Evolutionary conservation across 2,797 vertebrate genomes (phyloP).

Genomic region (Pseudopleuronectes americanus): DNA sequence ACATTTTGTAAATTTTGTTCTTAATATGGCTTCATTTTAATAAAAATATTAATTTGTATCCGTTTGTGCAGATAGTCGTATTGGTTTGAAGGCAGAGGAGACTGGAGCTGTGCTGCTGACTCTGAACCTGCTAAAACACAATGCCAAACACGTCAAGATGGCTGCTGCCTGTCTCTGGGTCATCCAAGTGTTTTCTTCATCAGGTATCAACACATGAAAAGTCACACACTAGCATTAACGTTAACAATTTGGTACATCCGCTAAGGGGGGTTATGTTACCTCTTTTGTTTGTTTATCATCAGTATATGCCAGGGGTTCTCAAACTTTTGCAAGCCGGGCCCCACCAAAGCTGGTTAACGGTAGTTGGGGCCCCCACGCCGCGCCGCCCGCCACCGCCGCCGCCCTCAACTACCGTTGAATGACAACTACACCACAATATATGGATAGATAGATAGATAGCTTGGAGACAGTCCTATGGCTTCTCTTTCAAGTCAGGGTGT

Average conservation of each 20-base stretch:
- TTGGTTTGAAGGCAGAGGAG: slow-evolving; percentile 90
- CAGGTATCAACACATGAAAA: slow-evolving; percentile 76
- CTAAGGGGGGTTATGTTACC: neutral
- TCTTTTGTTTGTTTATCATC: neutral
- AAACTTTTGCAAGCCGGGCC: too few species aligned
- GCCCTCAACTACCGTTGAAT: too few species aligned
- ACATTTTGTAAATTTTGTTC: neutral
- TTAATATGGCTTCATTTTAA: neutral
- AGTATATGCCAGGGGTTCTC: too few species aligned
- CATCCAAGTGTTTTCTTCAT: slow-evolving; percentile 86
- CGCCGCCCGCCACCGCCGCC: too few species aligned
- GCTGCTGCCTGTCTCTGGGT: slow-evolving; percentile 90
- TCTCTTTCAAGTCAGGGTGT: too few species aligned
- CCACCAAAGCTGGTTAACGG: too few species aligned
- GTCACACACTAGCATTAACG: neutral
- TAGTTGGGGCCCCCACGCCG: too few species aligned
- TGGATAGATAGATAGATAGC: too few species aligned
- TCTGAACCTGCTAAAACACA: slow-evolving; percentile 86
- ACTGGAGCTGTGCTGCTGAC: slow-evolving; percentile 86
- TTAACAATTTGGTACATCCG: neutral
- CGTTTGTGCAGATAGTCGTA: slow-evolving; percentile 82
- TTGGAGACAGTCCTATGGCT: too few species aligned
- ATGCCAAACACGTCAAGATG: slow-evolving; percentile 73
- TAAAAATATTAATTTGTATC: slow-evolving; percentile 10
- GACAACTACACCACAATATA: too few species aligned